A percentile compares a stretch with the other conserved stretches of the same genome.
Evolutionary conservation across 2,888 invertebrate genomes (phyloP).

Genomic region (Agonum fuliginosum): DNA sequence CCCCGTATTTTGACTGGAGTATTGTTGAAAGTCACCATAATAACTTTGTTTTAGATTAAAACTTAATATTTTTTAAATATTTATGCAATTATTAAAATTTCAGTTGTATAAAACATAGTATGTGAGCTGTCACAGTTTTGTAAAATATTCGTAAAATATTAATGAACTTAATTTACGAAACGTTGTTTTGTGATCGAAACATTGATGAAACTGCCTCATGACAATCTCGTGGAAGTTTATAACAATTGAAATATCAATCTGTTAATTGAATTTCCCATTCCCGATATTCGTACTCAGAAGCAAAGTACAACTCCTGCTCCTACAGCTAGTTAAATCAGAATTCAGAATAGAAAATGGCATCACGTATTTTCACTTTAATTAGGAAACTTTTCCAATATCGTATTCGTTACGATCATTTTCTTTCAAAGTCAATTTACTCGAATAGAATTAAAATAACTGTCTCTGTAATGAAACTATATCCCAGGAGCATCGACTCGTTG

Average conservation of each 20-base stretch:
- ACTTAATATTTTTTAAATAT: no score
- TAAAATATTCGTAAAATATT: no score
- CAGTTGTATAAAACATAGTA: no score
- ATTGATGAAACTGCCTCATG: neutral
- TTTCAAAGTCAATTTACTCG: slow-evolving; percentile 58
- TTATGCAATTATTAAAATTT: no score
- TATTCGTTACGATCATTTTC: slow-evolving; percentile 55
- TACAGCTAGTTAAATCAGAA: slow-evolving; percentile 51
- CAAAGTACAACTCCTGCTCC: neutral
- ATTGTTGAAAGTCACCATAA: no score
- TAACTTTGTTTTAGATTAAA: no score
- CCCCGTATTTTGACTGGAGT: no score
- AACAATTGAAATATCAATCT: slow-evolving; percentile 10
- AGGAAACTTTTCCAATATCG: slow-evolving; percentile 59
- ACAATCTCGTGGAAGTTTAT: neutral
- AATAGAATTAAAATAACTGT: slow-evolving; percentile 58
- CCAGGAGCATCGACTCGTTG: slow-evolving; percentile 1
- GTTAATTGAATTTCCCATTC: slow-evolving; percentile 20
- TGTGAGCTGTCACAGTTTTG: no score
- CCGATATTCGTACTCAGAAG: no score
- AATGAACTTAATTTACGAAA: no score
- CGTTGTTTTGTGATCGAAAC: no score
- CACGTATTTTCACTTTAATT: slow-evolving; percentile 58
- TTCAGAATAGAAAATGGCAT: slow-evolving; percentile 53
- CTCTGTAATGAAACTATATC: slow-evolving; percentile 46